Conservation (phyloP, 2,797 vertebrate species). For the Myripristis murdjan region DNA sequence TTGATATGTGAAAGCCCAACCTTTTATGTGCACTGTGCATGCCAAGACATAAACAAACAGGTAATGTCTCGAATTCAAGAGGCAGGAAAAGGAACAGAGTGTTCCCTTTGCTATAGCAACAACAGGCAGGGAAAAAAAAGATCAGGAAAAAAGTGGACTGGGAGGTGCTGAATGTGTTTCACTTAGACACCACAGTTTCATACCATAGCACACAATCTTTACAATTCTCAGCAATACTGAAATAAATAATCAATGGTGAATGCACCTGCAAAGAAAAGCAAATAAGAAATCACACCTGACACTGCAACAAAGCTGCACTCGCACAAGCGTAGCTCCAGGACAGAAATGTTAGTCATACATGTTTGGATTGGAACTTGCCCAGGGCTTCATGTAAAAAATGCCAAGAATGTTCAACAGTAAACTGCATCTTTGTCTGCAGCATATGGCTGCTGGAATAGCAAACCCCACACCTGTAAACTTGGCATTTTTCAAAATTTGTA, state of each 20-base stretch:
- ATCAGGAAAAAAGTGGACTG: constrained; percentile 21
- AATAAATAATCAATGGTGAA: not conserved
- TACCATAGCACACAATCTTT: constrained; percentile 1
- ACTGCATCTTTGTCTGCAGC: not conserved
- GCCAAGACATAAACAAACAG: constrained; percentile 33
- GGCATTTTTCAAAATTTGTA: not conserved
- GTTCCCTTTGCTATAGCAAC: constrained; percentile 53
- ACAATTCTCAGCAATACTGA: no score
- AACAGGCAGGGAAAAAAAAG: constrained; percentile 27
- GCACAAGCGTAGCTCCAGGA: not conserved
- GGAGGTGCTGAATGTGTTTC: constrained; percentile 22
- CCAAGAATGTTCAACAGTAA: constrained; percentile 1
- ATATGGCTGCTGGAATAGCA: not conserved
- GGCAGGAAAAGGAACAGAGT: constrained; percentile 57
- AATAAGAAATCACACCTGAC: not conserved
- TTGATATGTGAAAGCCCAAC: not conserved
- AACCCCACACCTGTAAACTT: not conserved
- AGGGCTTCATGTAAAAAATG: not conserved
- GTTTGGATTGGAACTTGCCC: constrained; percentile 1
- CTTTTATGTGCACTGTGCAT: not conserved
- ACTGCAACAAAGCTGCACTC: no score
- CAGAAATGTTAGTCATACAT: not conserved
- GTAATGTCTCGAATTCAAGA: constrained; percentile 8
- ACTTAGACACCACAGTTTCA: constrained; percentile 23
- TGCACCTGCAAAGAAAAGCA: not conserved